phyloP scores from a whole-genome alignment of 2,888 invertebrate genomes.

The Cosmia pyralina region DNA sequence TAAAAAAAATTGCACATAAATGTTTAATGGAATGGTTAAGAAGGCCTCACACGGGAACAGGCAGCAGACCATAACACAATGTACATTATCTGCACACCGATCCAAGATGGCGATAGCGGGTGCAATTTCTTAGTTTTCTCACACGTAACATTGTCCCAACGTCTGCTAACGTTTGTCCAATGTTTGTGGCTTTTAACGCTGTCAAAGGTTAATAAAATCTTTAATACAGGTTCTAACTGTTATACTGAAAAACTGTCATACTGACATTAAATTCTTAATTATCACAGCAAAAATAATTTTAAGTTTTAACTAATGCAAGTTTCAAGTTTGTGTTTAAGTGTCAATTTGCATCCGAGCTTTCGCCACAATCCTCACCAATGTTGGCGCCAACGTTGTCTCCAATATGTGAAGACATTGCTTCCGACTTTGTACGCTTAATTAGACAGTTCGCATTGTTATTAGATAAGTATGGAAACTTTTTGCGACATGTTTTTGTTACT shows the following conservation, averaged over 20 bases:
- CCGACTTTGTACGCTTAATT: constrained; percentile 60
- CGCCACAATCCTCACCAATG: constrained; percentile 23
- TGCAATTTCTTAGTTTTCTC: constrained; percentile 64
- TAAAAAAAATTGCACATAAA: constrained; percentile 59
- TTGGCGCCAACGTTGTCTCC: constrained; percentile 47
- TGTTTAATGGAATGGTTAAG: constrained; percentile 52
- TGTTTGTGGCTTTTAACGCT: constrained; percentile 8
- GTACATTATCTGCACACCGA: constrained; percentile 54
- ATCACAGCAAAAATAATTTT: no score
- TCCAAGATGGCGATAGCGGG: constrained; percentile 58
- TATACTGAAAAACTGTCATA: no score
- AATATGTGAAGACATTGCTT: constrained; percentile 41
- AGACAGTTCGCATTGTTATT: constrained; percentile 60
- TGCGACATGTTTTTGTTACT: constrained; percentile 49
- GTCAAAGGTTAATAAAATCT: background rate
- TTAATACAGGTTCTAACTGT: no score
- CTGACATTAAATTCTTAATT: no score
- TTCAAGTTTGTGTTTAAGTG: no score
- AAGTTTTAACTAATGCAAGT: no score
- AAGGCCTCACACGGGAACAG: constrained; percentile 68
- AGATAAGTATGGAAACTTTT: constrained; percentile 58
- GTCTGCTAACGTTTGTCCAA: constrained; percentile 5
- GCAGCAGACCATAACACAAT: constrained; percentile 65
- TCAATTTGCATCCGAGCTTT: constrained; percentile 30
- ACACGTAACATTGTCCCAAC: constrained; percentile 50